phyloP scores from a whole-genome alignment of 2,888 invertebrate species.

The Eupelmus urozonus region DNA sequence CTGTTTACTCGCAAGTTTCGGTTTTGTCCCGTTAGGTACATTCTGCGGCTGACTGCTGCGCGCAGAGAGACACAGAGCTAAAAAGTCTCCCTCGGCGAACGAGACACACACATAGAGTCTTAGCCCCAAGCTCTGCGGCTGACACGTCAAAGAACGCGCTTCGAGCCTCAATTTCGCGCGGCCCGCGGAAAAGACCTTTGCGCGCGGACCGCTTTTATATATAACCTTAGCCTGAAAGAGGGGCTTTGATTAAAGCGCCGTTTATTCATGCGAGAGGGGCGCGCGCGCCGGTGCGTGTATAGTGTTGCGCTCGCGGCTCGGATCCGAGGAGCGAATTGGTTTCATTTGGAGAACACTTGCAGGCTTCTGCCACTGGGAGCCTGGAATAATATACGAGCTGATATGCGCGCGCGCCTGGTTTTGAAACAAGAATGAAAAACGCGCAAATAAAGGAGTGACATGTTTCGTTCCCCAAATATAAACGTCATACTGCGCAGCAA shows the following conservation, averaged over 20 bases:
- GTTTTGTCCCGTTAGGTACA: background rate
- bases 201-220: background rate
- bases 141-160: constrained; percentile 31
- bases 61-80: background rate
- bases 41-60: constrained; percentile 1
- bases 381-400: background rate
- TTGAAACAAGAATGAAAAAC: constrained; percentile 12
- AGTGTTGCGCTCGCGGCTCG: too few relatives aligned
- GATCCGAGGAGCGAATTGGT: too few relatives aligned
- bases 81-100: background rate
- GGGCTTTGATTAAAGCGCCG: constrained; percentile 24
- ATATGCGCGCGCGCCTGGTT: background rate
- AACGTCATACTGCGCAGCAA: too few relatives aligned
- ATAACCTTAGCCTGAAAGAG: too few relatives aligned
- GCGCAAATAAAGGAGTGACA: too few relatives aligned
- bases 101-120: too few relatives aligned
- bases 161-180: constrained; percentile 24
- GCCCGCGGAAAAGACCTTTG: constrained; percentile 1
- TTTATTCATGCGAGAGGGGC: constrained; percentile 1
- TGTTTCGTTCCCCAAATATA: too few relatives aligned
- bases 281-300: background rate
- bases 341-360: too few relatives aligned
- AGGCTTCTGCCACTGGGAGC: background rate
- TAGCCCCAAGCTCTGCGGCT: background rate
- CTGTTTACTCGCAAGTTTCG: background rate